Conservation (phyloP, 2,113 vertebrate species). For the Serranochromis macrocephalus region DNA sequence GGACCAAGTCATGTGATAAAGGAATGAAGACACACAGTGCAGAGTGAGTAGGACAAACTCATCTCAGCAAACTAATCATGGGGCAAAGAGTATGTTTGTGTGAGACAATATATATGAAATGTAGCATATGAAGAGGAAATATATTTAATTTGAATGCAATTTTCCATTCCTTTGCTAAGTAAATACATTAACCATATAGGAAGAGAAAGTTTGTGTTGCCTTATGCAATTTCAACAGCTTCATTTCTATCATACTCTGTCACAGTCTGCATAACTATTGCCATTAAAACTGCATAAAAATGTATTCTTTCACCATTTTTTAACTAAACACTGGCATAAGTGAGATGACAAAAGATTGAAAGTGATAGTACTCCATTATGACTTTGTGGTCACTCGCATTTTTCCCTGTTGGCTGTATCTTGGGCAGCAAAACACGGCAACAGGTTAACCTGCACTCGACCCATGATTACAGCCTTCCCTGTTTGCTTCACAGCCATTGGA, state of each 20-base stretch:
- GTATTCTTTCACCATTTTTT: background rate
- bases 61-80: background rate
- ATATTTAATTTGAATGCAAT: background rate
- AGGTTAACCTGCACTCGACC: background rate
- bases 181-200: background rate
- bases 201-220: background rate
- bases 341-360: background rate
- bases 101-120: background rate
- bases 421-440: background rate
- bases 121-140: background rate
- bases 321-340: accelerated
- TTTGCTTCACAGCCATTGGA: background rate
- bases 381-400: background rate
- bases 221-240: background rate
- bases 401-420: background rate
- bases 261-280: background rate
- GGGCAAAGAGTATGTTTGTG: background rate
- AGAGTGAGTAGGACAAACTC: background rate
- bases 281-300: background rate
- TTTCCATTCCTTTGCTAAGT: background rate
- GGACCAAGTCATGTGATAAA: background rate
- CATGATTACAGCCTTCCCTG: background rate
- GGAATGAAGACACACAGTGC: background rate
- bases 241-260: accelerated
- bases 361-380: background rate